Base-by-base conservation (phyloP, 2,113 vertebrate genomes). In the Meles meles region DNA sequence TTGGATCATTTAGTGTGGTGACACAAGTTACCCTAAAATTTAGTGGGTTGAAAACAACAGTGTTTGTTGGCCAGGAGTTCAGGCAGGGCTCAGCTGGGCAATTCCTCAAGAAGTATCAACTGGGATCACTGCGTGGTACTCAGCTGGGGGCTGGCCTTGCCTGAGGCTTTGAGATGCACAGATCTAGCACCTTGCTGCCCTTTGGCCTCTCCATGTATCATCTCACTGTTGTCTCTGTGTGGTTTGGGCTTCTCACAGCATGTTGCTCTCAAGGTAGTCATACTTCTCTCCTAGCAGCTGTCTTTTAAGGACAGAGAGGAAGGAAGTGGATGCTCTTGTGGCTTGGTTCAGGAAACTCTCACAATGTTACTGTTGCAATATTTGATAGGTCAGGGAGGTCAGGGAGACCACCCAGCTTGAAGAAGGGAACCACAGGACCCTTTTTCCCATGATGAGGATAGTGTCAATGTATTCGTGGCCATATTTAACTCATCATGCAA, bases 381-480 rank as follows among this genome's bases (percentile, higher is more conserved):
- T n/a, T 72, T 7, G 72, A 0, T 37, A n/a, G 7, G 57, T 72
- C 42, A 81, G 49, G 34, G 55, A 3, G n/a, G 63, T 52, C 31
- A 49, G 37, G 82, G 69, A 47, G 11, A 39, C 63, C 84, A 59
- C 7, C 15, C 5, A 74, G 18, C 31, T n/a, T 1, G 7, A 57
- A 61, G 52, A 83, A 11, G 69, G 18, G 29, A 90, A 29, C 34
- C 4, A n/a, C 2, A 11, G 6, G 55, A 11, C 29, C 18, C 27
- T 25, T 3, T 3, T 39, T 20, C 13, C 4, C 72, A 49, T 0
- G 2, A 9, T 6, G 2, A 44, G 23, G 63, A 37, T 9, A 18
- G 1, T 3, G 1, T 72, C 31, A 52, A 55, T 44, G 39, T 37
- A 42, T 52, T 25, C 84, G 29, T 63, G 69, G 44, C 23, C 8